Conservation (phyloP, 2,888 invertebrate species). For the Epicampocera succincta region DNA sequence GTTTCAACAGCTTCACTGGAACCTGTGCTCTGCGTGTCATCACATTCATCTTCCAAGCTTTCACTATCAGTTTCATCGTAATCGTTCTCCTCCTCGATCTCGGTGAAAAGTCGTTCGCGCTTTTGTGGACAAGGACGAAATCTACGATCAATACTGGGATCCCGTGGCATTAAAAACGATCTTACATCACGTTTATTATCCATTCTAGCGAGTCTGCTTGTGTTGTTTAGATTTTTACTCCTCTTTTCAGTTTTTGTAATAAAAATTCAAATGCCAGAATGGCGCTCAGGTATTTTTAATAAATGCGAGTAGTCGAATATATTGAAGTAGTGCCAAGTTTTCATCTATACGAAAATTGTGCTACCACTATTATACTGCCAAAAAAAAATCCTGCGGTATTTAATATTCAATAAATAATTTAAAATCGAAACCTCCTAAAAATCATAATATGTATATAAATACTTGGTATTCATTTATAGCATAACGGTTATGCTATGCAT, state of each 20-base stretch:
- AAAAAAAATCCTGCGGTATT: no score
- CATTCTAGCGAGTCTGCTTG: neutral
- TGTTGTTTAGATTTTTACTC: neutral
- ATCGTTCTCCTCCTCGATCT: conserved; percentile 53
- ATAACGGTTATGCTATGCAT: no score
- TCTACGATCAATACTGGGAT: conserved; percentile 60
- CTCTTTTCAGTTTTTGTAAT: neutral
- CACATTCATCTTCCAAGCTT: conserved; percentile 33
- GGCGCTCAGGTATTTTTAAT: conserved; percentile 10
- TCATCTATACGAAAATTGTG: no score
- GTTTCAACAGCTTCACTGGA: conserved; percentile 11
- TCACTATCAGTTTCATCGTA: conserved; percentile 45
- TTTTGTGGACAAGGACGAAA: conserved; percentile 57
- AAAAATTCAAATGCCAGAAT: conserved; percentile 25
- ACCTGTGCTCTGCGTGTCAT: conserved; percentile 29
- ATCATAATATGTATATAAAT: no score
- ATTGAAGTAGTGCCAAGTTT: neutral
- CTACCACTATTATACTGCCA: no score
- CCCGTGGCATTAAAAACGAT: conserved; percentile 59
- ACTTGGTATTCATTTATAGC: no score
- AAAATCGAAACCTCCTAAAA: no score
- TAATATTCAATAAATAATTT: no score
- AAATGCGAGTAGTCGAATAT: conserved; percentile 11
- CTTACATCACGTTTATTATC: conserved; percentile 39
- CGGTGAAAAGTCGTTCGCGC: conserved; percentile 50